A percentile compares a stretch with the other conserved stretches of the same genome.
Evolutionary conservation across 2,888 invertebrate species (phyloP).

Genomic region (Aproaerema taeniolella): DNA sequence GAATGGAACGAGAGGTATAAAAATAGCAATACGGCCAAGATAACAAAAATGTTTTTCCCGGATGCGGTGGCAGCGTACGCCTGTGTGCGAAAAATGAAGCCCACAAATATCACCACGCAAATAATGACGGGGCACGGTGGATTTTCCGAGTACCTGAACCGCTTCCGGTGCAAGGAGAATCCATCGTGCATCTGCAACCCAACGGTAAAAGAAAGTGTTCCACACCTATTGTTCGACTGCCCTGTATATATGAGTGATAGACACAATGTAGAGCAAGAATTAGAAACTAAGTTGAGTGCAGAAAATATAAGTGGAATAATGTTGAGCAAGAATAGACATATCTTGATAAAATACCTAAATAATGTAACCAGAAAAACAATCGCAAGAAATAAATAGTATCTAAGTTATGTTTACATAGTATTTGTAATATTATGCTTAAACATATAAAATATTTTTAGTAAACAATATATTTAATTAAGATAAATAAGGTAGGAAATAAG

Average conservation of each 20-base stretch:
- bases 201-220: not conserved
- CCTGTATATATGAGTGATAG: not conserved
- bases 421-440: not conserved
- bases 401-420: not conserved
- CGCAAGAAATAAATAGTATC: not conserved
- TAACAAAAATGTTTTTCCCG: conserved; percentile 6
- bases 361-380: not conserved
- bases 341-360: not conserved
- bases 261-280: too few relatives aligned
- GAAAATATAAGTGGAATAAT: not conserved
- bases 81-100: not conserved
- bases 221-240: conserved; percentile 1
- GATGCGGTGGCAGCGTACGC: conserved; percentile 1
- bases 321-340: not conserved
- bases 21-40: not conserved
- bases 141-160: conserved; percentile 8
- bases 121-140: conserved; percentile 10
- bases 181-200: conserved; percentile 15
- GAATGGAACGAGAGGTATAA: conserved; percentile 6
- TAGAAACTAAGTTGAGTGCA: not conserved
- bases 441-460: not conserved
- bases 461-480: not conserved
- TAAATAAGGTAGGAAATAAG: too few relatives aligned
- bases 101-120: not conserved
- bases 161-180: conserved; percentile 13